Conservation (phyloP, 2,797 vertebrate species). For the Perodicticus potto region DNA sequence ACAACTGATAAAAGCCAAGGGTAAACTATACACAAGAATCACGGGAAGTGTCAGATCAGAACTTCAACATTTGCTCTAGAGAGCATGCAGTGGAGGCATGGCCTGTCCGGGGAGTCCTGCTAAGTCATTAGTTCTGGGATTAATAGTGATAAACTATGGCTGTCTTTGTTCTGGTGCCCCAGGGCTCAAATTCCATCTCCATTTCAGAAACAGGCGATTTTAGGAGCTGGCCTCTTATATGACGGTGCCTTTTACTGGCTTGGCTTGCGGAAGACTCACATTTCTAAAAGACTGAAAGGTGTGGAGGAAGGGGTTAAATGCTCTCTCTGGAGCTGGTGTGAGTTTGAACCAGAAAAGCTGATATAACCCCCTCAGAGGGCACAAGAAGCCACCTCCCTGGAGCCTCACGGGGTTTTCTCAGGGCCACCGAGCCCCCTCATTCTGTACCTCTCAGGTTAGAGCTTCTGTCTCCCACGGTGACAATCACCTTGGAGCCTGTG, state of each 20-base stretch:
- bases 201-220: not conserved
- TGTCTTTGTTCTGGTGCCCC: not conserved
- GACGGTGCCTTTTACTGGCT: not conserved
- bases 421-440: not conserved
- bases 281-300: not conserved
- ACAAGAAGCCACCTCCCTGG: not conserved
- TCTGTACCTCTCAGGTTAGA: conserved; percentile 94
- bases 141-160: not conserved
- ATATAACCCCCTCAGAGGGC: fast-evolving
- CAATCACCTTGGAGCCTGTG: conserved; percentile 89
- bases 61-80: conserved; percentile 54
- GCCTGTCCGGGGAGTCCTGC: not conserved
- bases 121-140: not conserved
- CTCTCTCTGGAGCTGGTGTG: not conserved
- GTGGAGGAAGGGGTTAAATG: not conserved
- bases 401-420: not conserved
- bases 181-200: not conserved
- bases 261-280: not conserved
- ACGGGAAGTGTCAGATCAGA: conserved; percentile 52
- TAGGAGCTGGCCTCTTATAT: not conserved
- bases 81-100: not conserved
- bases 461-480: conserved; percentile 90
- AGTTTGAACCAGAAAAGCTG: not conserved
- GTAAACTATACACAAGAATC: conserved; percentile 46
- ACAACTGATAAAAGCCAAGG: conserved; percentile 49